These are phyloP conservation scores for Pteropus rufus DNA, from an alignment of 2,797 vertebrate genomes.

Conservation along the genomic window DNA sequence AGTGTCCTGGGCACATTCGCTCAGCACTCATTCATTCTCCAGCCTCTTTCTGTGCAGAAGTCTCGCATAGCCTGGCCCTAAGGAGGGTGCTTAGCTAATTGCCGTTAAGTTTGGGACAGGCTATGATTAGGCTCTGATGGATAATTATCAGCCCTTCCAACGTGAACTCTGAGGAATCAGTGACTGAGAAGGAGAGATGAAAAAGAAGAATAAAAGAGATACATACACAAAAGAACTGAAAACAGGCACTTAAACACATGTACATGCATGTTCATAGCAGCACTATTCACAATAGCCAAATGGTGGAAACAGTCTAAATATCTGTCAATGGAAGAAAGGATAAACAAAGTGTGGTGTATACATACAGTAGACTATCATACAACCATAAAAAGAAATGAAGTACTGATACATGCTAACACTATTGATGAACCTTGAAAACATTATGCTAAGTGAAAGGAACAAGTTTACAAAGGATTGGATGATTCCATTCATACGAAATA, in stretches of 20 bases:
- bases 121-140: neutral
- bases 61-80: neutral
- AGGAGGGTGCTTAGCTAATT: neutral
- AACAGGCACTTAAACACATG: neutral
- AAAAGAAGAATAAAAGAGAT: neutral
- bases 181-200: neutral
- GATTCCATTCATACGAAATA: neutral
- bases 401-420: neutral
- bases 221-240: neutral
- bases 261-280: neutral
- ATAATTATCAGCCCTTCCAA: neutral
- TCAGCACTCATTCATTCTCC: too few relatives aligned
- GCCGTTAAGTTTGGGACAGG: neutral
- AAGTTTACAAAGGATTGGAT: neutral
- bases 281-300: neutral
- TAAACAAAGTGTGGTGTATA: neutral
- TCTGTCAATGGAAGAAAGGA: neutral
- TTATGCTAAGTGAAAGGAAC: neutral
- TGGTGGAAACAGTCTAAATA: neutral
- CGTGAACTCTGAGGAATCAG: neutral
- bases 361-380: neutral
- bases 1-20: neutral
- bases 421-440: neutral
- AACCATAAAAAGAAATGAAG: neutral
- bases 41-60: neutral